A percentile compares a stretch with the other conserved stretches of the same genome.
Evolutionary conservation across 2,113 vertebrate species (phyloP).

Genomic region (Peromyscus leucopus): DNA sequence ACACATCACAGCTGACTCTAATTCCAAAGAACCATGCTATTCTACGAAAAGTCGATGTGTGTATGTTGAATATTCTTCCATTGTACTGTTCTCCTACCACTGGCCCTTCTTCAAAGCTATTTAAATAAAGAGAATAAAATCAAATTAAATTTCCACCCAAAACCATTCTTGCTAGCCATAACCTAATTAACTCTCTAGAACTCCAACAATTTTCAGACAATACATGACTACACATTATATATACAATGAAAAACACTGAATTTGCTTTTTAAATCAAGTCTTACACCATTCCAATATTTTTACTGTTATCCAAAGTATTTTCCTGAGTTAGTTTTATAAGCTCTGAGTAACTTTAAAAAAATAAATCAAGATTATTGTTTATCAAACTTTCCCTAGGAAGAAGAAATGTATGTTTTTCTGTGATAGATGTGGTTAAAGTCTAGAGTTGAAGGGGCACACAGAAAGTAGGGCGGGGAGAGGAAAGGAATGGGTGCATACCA

Average conservation of each 20-base stretch:
- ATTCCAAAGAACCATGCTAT: constrained; percentile 27
- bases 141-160: constrained; percentile 22
- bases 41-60: neutral
- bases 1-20: neutral
- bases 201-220: constrained; percentile 61
- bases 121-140: neutral
- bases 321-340: neutral
- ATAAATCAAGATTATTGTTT: neutral
- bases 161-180: neutral
- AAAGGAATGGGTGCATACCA: neutral
- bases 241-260: constrained; percentile 33
- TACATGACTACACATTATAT: constrained; percentile 28
- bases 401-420: neutral
- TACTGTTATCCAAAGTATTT: constrained; percentile 23
- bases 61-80: neutral
- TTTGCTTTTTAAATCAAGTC: constrained; percentile 57
- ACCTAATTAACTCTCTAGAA: constrained; percentile 9
- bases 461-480: neutral
- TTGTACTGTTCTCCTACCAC: neutral
- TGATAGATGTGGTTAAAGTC: neutral
- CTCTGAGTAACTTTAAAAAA: neutral
- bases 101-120: constrained; percentile 13
- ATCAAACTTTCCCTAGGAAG: neutral
- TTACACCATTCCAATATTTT: neutral
- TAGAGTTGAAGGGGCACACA: neutral